Evolutionary conservation across 2,888 invertebrate species (phyloP), one percentile per base, ranked within the genome.

Genomic region (Phengaris arion): DNA sequence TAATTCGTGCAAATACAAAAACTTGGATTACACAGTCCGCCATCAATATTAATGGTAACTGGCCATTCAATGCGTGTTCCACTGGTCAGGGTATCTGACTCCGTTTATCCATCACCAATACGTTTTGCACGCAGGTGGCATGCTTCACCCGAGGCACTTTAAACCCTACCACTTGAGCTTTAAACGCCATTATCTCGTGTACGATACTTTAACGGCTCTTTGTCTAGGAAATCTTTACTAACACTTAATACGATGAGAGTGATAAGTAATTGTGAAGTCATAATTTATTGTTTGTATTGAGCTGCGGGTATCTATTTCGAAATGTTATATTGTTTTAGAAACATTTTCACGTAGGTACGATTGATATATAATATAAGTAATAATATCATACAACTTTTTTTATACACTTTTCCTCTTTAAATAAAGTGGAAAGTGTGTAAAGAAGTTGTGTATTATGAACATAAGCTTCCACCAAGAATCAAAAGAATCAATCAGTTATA

Each of bases 41-140:
- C 55, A 79, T 80, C 59, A 79, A 79, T 79, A 80, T 81, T 80
- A 76, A 81, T 80, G 74, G 74, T 72, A 74, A 55, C 74, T 74
- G 68, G 22, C 74, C 74, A 77, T 77, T 74, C 70, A 76, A 76
- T 73, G 75, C 76, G 74, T 46, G 75, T 55, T 76, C 74, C 64
- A 68, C 22, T 74, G 68, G 57, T 73, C 69, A 73, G 59, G 74
- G 68, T 22, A 73, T 77, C 45, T 35, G 35, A 64, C 64, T 64
- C 35, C 64, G 68, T 35, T 74, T 76, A 73, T 76, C 73, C 73
- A n/a, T 74, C 68, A 74, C 13, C 54, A n/a, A 68, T 74, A 52
- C 45, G 35, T 72, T 72, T 52, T 72, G 15, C 46, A 69, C 69
- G 72, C 72, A 72, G 72, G 52, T 72, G 72, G 52, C 52, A 13